Percentiles rank a stretch among this genome's conserved stretches.
Conservation (phyloP, 2,113 vertebrate genomes). For the Nesoenas mayeri region DNA sequence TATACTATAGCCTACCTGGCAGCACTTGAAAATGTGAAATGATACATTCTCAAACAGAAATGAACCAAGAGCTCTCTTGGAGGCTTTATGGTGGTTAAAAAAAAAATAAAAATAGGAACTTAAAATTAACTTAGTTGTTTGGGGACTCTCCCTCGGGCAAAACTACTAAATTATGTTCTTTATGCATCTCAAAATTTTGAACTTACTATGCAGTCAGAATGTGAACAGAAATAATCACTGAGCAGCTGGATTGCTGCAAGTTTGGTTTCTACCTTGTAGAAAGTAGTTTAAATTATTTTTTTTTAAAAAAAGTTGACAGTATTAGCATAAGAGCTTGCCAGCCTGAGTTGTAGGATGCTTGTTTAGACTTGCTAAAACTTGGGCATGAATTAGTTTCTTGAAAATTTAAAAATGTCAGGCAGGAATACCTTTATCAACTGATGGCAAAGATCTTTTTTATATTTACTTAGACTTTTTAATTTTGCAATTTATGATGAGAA, state of each 20-base stretch:
- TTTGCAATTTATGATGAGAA: slow-evolving; percentile 87
- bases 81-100: background rate
- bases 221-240: background rate
- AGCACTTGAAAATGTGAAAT: background rate
- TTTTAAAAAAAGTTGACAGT: background rate
- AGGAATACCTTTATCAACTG: background rate
- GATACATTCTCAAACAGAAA: background rate
- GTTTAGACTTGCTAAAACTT: background rate
- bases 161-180: background rate
- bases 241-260: background rate
- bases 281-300: background rate
- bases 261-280: background rate
- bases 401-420: background rate
- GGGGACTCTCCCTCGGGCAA: background rate
- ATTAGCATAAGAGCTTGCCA: background rate
- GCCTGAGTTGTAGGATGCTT: background rate
- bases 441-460: background rate
- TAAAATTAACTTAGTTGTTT: background rate
- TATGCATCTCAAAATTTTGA: too few species aligned
- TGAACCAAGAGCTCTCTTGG: background rate
- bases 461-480: background rate
- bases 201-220: too few species aligned
- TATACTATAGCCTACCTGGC: background rate
- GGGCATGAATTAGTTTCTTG: background rate
- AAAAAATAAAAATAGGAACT: background rate